Percentiles rank a stretch among this genome's conserved stretches.
Conservation (phyloP, 2,888 invertebrate genomes). For the Epistrophella euchroma region DNA sequence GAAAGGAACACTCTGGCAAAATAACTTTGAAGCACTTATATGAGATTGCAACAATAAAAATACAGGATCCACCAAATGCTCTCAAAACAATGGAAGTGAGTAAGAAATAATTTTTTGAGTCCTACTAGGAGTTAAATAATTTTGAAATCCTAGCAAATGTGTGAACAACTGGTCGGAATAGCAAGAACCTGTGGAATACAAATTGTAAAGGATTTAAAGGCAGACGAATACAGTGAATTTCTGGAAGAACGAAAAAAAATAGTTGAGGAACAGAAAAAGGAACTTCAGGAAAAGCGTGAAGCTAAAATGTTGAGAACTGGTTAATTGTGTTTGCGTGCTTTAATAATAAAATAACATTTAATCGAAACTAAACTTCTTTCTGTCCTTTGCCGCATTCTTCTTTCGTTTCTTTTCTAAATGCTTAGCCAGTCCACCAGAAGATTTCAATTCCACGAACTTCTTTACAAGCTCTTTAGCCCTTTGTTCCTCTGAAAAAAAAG, state of each 20-base stretch:
- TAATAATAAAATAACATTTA: constrained; percentile 76
- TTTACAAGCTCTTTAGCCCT: constrained; percentile 90
- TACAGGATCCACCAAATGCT: constrained; percentile 89
- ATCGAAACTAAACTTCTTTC: constrained; percentile 82
- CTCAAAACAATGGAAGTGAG: constrained; percentile 82
- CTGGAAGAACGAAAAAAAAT: constrained; percentile 89
- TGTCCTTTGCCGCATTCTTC: constrained; percentile 86
- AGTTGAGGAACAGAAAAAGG: constrained; percentile 90
- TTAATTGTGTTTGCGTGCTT: constrained; percentile 79
- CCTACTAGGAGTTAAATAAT: not conserved
- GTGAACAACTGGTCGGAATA: constrained; percentile 90
- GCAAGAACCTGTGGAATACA: constrained; percentile 94
- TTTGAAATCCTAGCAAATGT: constrained; percentile 86
- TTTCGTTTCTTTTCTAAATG: constrained; percentile 92
- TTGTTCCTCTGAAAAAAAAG: constrained; percentile 88
- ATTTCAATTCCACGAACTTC: constrained; percentile 92
- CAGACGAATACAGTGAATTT: constrained; percentile 92
- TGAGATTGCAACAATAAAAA: constrained; percentile 98
- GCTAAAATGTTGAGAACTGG: constrained; percentile 95
- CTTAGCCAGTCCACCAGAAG: constrained; percentile 90
- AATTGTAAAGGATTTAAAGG: constrained; percentile 90
- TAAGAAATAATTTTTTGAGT: not conserved
- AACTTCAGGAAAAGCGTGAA: constrained; percentile 92
- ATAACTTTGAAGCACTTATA: constrained; percentile 97
- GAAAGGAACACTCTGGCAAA: constrained; percentile 92